Conservation (phyloP, 2,888 invertebrate genomes). For the Hymenopus coronatus region DNA sequence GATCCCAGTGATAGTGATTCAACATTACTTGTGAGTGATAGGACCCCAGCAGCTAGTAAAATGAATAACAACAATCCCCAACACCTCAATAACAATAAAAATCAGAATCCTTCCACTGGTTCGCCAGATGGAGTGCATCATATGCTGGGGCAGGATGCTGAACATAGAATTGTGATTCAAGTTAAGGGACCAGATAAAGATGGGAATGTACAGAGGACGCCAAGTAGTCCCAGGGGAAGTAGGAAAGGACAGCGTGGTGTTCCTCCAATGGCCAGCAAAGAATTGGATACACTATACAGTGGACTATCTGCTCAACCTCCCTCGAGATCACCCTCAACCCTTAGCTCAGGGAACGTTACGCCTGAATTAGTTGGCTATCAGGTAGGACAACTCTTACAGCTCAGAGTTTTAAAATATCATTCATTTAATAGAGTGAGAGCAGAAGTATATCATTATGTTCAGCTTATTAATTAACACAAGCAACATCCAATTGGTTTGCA, state of each 20-base stretch:
- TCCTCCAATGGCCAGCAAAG: conserved; percentile 14
- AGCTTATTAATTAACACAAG: too few relatives aligned
- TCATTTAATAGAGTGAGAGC: too few relatives aligned
- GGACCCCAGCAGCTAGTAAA: conserved; percentile 23
- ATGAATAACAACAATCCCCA: conserved; percentile 12
- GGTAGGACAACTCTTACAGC: conserved; percentile 43
- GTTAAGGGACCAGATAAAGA: conserved; percentile 50
- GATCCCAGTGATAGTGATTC: conserved; percentile 89
- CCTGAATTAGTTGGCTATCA: conserved; percentile 61
- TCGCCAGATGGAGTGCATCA: background rate
- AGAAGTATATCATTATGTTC: too few relatives aligned
- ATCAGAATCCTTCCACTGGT: conserved; percentile 15
- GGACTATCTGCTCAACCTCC: conserved; percentile 6
- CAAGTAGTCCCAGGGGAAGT: conserved; percentile 20
- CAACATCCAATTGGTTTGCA: too few relatives aligned
- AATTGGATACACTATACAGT: conserved; percentile 10
- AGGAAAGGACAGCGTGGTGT: conserved; percentile 2
- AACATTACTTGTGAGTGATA: conserved; percentile 71
- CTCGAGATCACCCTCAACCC: conserved; percentile 22
- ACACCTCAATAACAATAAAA: conserved; percentile 20
- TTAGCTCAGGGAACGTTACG: conserved; percentile 40
- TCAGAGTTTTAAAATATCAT: background rate
- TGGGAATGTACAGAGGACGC: background rate
- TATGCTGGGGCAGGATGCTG: conserved; percentile 45
- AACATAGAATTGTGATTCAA: conserved; percentile 84